Conservation (phyloP, 2,113 vertebrate species). For the Myrmecophaga tridactyla region DNA sequence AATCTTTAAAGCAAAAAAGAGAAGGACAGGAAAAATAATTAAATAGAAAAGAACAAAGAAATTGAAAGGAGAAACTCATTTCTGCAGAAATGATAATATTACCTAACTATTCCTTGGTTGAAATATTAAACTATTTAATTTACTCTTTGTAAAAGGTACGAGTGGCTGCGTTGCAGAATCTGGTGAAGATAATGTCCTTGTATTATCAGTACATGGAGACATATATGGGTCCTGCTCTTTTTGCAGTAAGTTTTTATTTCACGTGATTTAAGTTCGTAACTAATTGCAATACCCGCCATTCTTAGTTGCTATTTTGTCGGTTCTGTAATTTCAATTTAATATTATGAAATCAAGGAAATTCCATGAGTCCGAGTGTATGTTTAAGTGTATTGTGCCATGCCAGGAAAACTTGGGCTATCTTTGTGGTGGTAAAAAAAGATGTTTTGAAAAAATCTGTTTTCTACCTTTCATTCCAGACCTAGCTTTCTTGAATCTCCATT, state of each 20-base stretch:
- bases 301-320: constrained; percentile 2
- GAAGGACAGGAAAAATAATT: background rate
- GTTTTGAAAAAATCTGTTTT: background rate
- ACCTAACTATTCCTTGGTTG: background rate
- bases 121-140: background rate
- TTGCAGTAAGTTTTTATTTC: constrained; percentile 89
- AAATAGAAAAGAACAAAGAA: background rate
- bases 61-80: background rate
- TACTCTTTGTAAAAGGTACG: constrained; percentile 86
- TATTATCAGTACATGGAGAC: constrained; percentile 99
- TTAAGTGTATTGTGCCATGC: background rate
- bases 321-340: background rate
- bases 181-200: constrained; percentile 99
- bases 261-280: background rate
- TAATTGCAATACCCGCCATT: background rate
- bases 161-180: constrained; percentile 97
- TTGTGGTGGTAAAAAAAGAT: background rate
- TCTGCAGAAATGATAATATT: background rate
- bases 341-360: background rate
- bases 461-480: background rate
- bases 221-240: constrained; percentile 98
- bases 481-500: background rate
- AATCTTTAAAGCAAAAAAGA: background rate
- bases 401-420: background rate
- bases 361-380: background rate